Percentiles rank a stretch among this genome's conserved stretches.
These are phyloP conservation scores for Morelia viridis DNA, from an alignment of 2,797 vertebrate species.

Conservation along the genomic window DNA sequence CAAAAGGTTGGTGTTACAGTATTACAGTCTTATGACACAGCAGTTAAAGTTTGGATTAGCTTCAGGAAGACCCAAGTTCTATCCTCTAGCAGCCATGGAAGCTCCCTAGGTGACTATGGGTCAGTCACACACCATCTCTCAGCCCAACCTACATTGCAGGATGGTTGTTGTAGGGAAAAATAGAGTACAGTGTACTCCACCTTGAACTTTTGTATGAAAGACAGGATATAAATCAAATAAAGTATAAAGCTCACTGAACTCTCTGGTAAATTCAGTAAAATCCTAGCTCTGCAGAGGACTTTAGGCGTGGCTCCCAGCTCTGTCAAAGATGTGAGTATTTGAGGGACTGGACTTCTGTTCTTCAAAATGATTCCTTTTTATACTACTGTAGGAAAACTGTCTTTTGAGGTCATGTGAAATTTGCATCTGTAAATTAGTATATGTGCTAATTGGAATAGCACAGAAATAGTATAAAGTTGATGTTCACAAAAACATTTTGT, in stretches of 20 bases:
- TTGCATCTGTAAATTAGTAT: constrained; percentile 14
- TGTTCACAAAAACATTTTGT: constrained; percentile 19
- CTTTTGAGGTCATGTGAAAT: not conserved
- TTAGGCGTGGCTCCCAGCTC: not conserved
- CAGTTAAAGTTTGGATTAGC: not conserved
- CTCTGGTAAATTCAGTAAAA: not conserved
- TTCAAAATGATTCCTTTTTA: not conserved
- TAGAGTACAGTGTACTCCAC: not conserved
- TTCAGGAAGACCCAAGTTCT: not conserved
- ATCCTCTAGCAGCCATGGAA: not conserved
- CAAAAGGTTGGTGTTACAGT: not conserved
- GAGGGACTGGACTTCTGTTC: not conserved
- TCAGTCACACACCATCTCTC: not conserved
- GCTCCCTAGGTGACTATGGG: not conserved
- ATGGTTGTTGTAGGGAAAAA: not conserved
- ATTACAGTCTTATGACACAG: not conserved
- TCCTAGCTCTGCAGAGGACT: not conserved
- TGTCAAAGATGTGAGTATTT: not conserved
- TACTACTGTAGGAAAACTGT: not conserved
- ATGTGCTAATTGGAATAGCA: constrained; percentile 15
- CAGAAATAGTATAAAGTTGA: not conserved
- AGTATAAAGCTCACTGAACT: not conserved
- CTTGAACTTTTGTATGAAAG: not conserved
- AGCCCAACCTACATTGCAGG: not conserved
- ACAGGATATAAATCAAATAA: not conserved